These are phyloP conservation scores for Trichogramma dendrolimi DNA, from an alignment of 2,888 invertebrate species.

Conservation along the genomic window DNA sequence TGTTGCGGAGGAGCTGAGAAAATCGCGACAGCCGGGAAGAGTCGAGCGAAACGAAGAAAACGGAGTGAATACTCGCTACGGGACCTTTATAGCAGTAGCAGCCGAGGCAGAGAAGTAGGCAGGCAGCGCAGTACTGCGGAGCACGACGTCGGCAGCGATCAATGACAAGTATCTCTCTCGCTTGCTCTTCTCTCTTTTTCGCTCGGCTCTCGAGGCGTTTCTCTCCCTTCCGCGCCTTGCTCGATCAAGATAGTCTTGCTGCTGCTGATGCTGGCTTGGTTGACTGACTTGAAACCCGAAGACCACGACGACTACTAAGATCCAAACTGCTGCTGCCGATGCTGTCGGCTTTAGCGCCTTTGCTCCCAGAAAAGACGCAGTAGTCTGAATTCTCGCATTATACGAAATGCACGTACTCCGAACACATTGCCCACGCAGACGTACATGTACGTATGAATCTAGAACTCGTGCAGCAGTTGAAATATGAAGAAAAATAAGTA, in stretches of 20 bases:
- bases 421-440: too few relatives aligned
- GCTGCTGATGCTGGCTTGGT: constrained; percentile 18
- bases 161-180: constrained; percentile 47
- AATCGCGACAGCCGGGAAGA: neutral
- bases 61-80: constrained; percentile 46
- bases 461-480: too few relatives aligned
- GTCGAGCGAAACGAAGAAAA: neutral
- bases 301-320: neutral
- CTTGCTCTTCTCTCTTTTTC: constrained; percentile 29
- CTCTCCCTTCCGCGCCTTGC: constrained; percentile 37
- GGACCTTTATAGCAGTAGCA: constrained; percentile 50
- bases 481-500: too few relatives aligned
- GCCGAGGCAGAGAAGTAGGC: constrained; percentile 32
- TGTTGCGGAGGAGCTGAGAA: neutral
- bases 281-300: constrained; percentile 27
- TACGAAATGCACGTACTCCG: too few relatives aligned
- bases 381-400: too few relatives aligned
- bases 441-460: too few relatives aligned
- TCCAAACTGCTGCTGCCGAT: too few relatives aligned
- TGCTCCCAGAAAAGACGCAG: too few relatives aligned
- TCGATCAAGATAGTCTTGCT: constrained; percentile 50
- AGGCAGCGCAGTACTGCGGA: constrained; percentile 27
- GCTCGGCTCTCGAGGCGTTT: constrained; percentile 29
- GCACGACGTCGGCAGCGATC: constrained; percentile 41
- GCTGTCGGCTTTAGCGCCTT: too few relatives aligned